A percentile compares a stretch with the other conserved stretches of the same genome.
phyloP scores from a whole-genome alignment of 2,888 invertebrate genomes.

The Melangyna quadrimaculata region DNA sequence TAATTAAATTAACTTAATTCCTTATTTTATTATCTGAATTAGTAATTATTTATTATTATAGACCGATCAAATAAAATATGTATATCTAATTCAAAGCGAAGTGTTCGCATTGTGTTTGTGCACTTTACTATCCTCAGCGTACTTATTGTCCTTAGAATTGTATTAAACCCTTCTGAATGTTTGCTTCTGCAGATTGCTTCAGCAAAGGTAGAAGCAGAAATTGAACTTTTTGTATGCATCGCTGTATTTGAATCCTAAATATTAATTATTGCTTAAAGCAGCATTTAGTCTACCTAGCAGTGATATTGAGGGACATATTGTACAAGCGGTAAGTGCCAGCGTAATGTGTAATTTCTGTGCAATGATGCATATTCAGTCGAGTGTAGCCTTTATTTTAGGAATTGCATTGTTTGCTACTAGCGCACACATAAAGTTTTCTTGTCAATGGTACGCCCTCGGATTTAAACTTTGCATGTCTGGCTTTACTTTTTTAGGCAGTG shows the following conservation, averaged over 20 bases:
- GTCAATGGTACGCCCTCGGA: not conserved
- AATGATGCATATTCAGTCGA: not conserved
- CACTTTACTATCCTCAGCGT: not conserved
- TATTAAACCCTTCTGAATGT: not conserved
- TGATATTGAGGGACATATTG: not conserved
- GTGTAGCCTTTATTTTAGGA: not conserved
- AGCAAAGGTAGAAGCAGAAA: conserved; percentile 3
- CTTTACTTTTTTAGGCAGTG: not conserved
- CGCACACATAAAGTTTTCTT: not conserved
- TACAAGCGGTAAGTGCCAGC: not conserved
- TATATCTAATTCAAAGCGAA: not conserved
- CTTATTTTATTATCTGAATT: not conserved
- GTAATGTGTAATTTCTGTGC: not conserved
- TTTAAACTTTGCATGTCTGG: not conserved
- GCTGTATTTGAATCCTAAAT: conserved; percentile 37
- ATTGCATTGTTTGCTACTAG: not conserved
- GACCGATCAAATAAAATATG: not conserved
- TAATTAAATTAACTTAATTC: not conserved
- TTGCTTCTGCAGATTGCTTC: not conserved
- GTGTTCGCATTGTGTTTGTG: not conserved
- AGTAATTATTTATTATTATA: not conserved
- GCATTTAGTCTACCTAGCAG: not conserved
- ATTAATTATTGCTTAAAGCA: conserved; percentile 46
- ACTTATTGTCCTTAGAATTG: not conserved
- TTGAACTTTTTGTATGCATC: not conserved